Evolutionary conservation across 1,140 invertebrate genomes (phyloP), one percentile per base, ranked within the genome.

Genomic region (Drosophila paulistorum): DNA sequence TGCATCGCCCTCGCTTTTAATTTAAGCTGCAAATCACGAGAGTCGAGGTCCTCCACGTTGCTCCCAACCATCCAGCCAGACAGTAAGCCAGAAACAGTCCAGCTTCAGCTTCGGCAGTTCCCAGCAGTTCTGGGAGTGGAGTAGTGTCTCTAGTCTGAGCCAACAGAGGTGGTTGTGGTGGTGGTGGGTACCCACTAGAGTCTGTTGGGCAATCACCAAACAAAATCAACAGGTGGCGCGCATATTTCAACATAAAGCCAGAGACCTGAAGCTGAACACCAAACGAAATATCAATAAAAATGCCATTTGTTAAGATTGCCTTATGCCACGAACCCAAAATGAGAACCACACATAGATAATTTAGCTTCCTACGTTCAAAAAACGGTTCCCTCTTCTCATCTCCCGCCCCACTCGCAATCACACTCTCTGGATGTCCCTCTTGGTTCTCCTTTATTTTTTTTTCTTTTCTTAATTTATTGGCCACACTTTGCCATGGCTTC

Each of bases 271-370:
- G 45, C 45, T 51, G 68, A 75, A 64, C 82, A 74, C 67, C 79
- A 80, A 89, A 59, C 84, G 84, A 87, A 87, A 90, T 87, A 87
- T 87, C 84, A 87, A 87, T 87, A 87, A 87, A 87, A 87, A 87
- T 87, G 84, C 84, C 84, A 87, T 87, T 87, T 87, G 84, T 84
- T 84, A 76, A 72, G 83, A 86, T 86, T 86, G 79, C 74, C 73
- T 57, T 61, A 65, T 59, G 75, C 71, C 84, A 87, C 77, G 77
- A 81, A 77, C 55, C 57, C 45, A 68, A 65, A 42, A 48, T 42
- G 68, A 71, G 74, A 77, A 77, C 61, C 79, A 75, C 76, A 82
- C 82, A 86, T 79, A 86, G 83, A 86, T 86, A 87, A 86, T 87
- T 87, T 86, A 51, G 61, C 45, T 64, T 64, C 72, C 65, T 61